These are phyloP conservation scores for Heliocidaris erythrogramma DNA, from an alignment of 35 echinoderm and acorn worm genomes.

Conservation along the genomic window DNA sequence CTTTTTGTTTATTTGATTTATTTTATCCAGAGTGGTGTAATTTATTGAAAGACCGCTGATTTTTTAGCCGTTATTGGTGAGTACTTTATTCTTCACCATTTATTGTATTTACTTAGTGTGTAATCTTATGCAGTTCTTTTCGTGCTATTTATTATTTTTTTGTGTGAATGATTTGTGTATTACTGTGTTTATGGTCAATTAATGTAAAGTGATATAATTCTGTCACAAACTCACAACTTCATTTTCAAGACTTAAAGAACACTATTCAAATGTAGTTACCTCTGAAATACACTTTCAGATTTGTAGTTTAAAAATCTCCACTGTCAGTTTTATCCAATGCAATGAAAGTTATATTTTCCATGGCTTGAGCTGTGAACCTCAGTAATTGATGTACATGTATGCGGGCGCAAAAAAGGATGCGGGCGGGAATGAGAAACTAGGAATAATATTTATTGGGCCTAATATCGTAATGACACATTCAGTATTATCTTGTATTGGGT, in stretches of 20 bases:
- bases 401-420: too few species aligned
- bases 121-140: background rate
- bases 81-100: constrained; percentile 46
- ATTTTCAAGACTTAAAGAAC: background rate
- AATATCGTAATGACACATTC: too few species aligned
- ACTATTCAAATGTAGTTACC: background rate
- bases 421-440: too few species aligned
- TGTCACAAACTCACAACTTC: background rate
- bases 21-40: constrained; percentile 43
- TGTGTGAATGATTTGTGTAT: background rate
- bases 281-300: background rate
- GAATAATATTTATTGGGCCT: too few species aligned
- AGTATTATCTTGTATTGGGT: too few species aligned
- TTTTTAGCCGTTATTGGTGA: constrained; percentile 48
- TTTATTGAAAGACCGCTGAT: constrained; percentile 49
- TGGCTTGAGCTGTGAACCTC: too few species aligned
- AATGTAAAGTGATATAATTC: background rate
- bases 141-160: background rate
- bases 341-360: too few species aligned
- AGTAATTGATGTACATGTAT: too few species aligned
- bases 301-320: too few species aligned
- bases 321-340: too few species aligned
- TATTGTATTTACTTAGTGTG: background rate
- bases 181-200: background rate
- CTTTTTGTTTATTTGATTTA: constrained; percentile 32